Conservation (phyloP, 2,888 invertebrate genomes). For the Steinernema hermaphroditum region DNA sequence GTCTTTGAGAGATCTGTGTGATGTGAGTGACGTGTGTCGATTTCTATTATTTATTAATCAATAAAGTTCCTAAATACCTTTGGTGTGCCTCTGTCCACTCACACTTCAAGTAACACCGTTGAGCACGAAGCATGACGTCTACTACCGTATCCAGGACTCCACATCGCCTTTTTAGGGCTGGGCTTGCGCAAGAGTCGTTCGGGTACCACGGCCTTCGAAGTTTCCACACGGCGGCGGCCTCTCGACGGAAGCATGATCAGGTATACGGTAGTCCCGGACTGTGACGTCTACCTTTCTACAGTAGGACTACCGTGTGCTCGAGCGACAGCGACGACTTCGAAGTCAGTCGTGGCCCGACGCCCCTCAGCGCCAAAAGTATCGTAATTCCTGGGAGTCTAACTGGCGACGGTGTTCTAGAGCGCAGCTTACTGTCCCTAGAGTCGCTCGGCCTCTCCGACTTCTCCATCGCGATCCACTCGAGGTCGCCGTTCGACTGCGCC, state of each 20-base stretch:
- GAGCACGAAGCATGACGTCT: conserved; percentile 25
- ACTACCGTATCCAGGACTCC: neutral
- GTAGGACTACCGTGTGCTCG: neutral
- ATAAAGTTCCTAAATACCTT: neutral
- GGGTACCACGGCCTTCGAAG: conserved; percentile 4
- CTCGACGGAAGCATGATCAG: neutral
- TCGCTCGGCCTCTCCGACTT: conserved; percentile 26
- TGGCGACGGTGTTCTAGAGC: neutral
- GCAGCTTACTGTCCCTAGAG: neutral
- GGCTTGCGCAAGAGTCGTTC: conserved; percentile 7
- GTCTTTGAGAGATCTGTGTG: conserved; percentile 18
- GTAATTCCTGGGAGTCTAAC: neutral
- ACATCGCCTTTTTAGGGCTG: neutral
- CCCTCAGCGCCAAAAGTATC: conserved; percentile 5
- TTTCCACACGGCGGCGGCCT: neutral
- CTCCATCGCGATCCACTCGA: neutral
- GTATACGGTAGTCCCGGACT: neutral
- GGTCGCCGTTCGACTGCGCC: neutral
- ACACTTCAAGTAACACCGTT: conserved; percentile 23
- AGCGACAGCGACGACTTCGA: conserved; percentile 23
- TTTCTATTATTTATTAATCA: conserved; percentile 23
- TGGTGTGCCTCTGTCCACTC: conserved; percentile 26
- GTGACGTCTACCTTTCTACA: neutral
- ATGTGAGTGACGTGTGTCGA: conserved; percentile 28
- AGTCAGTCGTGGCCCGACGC: neutral